Base-by-base conservation (phyloP, 1,140 invertebrate genomes). In the Drosophila mojavensis region DNA sequence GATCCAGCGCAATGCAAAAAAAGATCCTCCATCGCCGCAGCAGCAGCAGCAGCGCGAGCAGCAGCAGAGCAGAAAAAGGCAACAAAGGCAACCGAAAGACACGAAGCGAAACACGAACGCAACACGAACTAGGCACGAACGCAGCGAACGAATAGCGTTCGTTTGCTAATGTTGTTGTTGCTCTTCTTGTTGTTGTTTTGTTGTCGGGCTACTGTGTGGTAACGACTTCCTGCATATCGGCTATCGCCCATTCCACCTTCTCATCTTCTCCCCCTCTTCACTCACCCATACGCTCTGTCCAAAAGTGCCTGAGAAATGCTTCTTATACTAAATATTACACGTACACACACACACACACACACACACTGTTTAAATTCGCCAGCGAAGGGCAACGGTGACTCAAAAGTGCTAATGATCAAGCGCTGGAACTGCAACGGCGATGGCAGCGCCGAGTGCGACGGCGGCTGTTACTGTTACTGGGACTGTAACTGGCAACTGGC, bases 301-400 rank as follows among this genome's bases (percentile, higher is more conserved):
- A 56, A 74, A 58, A 69, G 58, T 26, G 56, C 51, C 43, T 62
- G 51, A 69, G 56, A 69, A 62, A 69, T 62, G 53, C 17, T 63
- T 58, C 54, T 70, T 36, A 50, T 62, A 72, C 69, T 54, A 72
- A 61, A 30, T 61, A 30, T 17, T 62, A 26, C 59, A 73, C 58
- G 51, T 51, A 62, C 24, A 45, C 56, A 50, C 17, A 36, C 17
- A 20, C 26, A 56, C 45, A 55, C 30, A 26, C 48, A 17, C 43
- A 20, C 2, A 43, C 15, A 36, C 10, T 30, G 13, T 3, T n/a
- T 4, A 71, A 72, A 70, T 51, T 43, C 39, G 41, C 47, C 73
- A 75, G 45, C 73, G 67, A 75, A 75, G 73, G 73, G 73, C 73
- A 75, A 71, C 67, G 61, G 67, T 71, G 73, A 75, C 67, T 75